Base-by-base conservation (phyloP, 2,113 vertebrate species). In the Crypturellus undulatus region DNA sequence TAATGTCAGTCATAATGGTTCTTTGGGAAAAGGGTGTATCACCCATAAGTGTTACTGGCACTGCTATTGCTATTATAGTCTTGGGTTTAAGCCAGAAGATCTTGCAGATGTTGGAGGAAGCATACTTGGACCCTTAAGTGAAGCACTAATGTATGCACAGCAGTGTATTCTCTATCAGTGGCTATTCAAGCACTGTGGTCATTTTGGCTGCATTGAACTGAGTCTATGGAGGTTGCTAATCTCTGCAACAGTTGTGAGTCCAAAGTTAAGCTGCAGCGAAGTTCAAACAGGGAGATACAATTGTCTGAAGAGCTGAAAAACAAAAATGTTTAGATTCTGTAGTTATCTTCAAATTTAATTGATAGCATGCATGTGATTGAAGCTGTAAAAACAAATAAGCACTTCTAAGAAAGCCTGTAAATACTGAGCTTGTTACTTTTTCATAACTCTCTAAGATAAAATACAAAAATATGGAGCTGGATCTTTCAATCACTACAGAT, bases 41-140 rank as follows among this genome's bases (percentile, higher is more conserved):
- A 63, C 25, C 69, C 45, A 0, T 88, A 94, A 95, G 63, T 69
- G 43, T 96, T 96, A 93, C 93, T 92, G 93, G 93, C 67, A 97
- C 12, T 84, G 89, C 81, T 91, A 51, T 92, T 84, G 89, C 84
- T 92, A 54, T 92, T 94, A 92, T 14, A 42, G 75, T n/a, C 63
- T 69, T 88, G 96, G 63, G 62, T 51, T 9, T 28, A 84, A 70
- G 73, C 90, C 93, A 93, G 80, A 65, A 92, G 62, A 47, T n/a
- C 36, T 92, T 79, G 73, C 58, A 90, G 88, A 79, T 79, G 58
- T 58, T 63, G 12, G 54, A 73, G 24, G 73, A 93, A 89, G 54
- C 59, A 79, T 60, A 67, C 49, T 95, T 52, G 69, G 73, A 86
- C 14, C 51, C 26, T 84, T 84, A 92, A 93, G 85, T 58, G 62